Evolutionary conservation across 2,797 vertebrate genomes (phyloP).

Genomic region (Alcedo atthis): DNA sequence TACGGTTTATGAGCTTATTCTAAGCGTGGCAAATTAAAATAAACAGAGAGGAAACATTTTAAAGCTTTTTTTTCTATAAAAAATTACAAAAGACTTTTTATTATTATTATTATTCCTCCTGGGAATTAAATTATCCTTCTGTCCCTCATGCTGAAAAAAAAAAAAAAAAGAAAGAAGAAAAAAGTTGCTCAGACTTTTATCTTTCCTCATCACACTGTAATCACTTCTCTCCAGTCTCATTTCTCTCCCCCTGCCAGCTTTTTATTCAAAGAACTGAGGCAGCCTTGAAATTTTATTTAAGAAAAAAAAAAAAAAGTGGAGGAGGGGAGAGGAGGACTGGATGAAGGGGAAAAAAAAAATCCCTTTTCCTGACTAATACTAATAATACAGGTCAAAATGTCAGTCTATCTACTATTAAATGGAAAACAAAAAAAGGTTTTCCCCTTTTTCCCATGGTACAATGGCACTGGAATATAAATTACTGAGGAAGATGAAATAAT

Average conservation of each 20-base stretch:
- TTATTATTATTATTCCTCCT: slow-evolving; percentile 26
- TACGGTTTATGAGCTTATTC: slow-evolving; percentile 68
- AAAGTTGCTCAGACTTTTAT: slow-evolving; percentile 74
- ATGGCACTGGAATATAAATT: slow-evolving; percentile 82
- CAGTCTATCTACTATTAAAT: slow-evolving; percentile 79
- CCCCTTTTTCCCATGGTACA: slow-evolving; percentile 75
- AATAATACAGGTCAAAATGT: slow-evolving; percentile 84
- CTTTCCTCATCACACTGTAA: slow-evolving; percentile 73
- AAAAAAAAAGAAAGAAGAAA: slow-evolving; percentile 30
- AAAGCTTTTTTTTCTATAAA: slow-evolving; percentile 56
- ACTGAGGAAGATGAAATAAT: slow-evolving; percentile 80
- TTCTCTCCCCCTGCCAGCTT: slow-evolving; percentile 36
- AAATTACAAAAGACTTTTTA: slow-evolving; percentile 49
- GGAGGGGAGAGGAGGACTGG: neutral
- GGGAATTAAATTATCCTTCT: slow-evolving; percentile 64
- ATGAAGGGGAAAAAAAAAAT: slow-evolving; percentile 59
- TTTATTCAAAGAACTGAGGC: slow-evolving; percentile 71
- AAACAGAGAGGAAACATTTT: slow-evolving; percentile 64
- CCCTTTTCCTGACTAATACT: slow-evolving; percentile 78
- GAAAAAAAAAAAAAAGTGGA: slow-evolving; percentile 23
- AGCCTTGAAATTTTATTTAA: slow-evolving; percentile 74
- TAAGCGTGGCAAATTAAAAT: slow-evolving; percentile 65
- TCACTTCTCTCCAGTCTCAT: slow-evolving; percentile 70
- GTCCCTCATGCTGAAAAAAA: slow-evolving; percentile 41
- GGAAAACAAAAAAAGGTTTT: slow-evolving; percentile 77